Percentiles rank a stretch among this genome's conserved stretches.
These are phyloP conservation scores for Elegia similella DNA, from an alignment of 2,888 invertebrate species.

Conservation along the genomic window DNA sequence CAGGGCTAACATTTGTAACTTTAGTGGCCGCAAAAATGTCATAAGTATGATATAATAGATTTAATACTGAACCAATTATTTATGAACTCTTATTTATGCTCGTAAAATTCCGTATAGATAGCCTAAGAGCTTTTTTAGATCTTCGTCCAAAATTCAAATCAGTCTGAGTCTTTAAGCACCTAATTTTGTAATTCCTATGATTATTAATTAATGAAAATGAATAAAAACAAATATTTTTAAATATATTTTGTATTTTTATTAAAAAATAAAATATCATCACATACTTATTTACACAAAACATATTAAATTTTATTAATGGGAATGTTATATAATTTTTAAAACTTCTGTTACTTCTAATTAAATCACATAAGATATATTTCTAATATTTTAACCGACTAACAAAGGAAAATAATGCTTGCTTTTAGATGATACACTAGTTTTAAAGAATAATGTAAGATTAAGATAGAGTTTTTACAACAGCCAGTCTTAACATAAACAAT, in stretches of 20 bases:
- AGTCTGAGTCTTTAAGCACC: not conserved
- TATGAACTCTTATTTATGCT: too few species aligned
- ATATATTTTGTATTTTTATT: conserved; percentile 3
- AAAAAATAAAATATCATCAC: not conserved
- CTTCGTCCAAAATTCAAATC: not conserved
- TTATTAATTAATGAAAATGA: conserved; percentile 19
- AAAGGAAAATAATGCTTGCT: not conserved
- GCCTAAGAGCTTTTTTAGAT: not conserved
- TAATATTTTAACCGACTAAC: not conserved
- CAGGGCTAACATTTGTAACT: too few species aligned
- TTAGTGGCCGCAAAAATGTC: too few species aligned
- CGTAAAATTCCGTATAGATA: not conserved
- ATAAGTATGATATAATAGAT: too few species aligned
- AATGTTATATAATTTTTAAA: not conserved
- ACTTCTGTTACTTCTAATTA: not conserved
- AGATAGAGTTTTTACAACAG: too few species aligned
- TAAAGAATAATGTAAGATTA: too few species aligned
- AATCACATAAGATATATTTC: not conserved
- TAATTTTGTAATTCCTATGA: conserved; percentile 2
- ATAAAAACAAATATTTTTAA: conserved; percentile 11
- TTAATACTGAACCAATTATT: too few species aligned
- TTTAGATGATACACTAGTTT: too few species aligned
- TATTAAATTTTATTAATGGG: not conserved
- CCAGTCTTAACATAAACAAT: too few species aligned
- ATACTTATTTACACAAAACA: not conserved